Conservation (phyloP, 2,113 vertebrate species). For the Pantherophis guttatus region DNA sequence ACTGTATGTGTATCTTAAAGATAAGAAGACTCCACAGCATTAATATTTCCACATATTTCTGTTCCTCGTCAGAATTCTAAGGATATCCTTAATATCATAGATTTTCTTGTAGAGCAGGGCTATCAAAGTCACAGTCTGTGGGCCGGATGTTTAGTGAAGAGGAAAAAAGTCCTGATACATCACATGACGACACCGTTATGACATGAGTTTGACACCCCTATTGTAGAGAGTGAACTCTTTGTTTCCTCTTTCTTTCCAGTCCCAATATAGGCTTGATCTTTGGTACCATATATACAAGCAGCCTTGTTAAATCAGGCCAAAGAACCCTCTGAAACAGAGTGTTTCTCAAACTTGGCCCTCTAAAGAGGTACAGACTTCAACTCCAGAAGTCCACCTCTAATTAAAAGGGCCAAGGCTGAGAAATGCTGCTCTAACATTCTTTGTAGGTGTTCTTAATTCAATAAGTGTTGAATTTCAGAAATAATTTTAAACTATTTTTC, state of each 20-base stretch:
- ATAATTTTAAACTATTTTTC: not conserved
- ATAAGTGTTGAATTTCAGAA: too few species aligned
- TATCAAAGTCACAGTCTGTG: too few species aligned
- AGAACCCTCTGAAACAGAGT: not conserved
- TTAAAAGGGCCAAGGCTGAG: not conserved
- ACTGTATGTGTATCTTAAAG: not conserved
- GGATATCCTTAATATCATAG: not conserved
- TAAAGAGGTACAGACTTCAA: not conserved
- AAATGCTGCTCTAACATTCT: not conserved
- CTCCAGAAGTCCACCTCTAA: not conserved
- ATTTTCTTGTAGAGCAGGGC: not conserved
- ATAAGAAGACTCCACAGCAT: not conserved
- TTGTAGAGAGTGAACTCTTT: not conserved
- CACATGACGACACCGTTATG: too few species aligned
- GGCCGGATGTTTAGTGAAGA: too few species aligned
- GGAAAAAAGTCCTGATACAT: too few species aligned
- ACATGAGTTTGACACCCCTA: too few species aligned
- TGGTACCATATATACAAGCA: not conserved
- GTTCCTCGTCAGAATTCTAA: not conserved
- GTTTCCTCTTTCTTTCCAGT: not conserved
- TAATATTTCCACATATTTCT: not conserved
- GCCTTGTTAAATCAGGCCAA: not conserved
- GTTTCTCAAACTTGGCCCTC: not conserved
- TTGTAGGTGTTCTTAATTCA: not conserved
- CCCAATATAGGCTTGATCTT: not conserved